phyloP scores from a whole-genome alignment of 1,140 invertebrate species.

The Diachasma alloeum region DNA sequence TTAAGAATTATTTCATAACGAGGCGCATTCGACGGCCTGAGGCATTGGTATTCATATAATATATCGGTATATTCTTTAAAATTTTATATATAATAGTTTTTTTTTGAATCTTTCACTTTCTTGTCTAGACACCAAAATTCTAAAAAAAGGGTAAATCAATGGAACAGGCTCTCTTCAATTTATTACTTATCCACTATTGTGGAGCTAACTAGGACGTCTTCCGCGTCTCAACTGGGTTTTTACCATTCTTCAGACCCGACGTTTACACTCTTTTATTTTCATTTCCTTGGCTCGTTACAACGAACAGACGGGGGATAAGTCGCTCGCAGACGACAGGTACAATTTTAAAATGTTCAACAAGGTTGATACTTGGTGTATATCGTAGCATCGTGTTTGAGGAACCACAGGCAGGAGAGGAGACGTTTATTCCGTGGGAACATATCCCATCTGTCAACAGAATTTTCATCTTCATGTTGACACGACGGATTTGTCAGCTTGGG shows the following conservation, averaged over 20 bases:
- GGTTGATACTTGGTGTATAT: neutral
- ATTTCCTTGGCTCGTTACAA: neutral
- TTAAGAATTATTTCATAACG: neutral
- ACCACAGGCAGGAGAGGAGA: neutral
- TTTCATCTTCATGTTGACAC: neutral
- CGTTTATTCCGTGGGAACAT: neutral
- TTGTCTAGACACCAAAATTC: slow-evolving; percentile 8
- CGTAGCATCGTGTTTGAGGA: neutral
- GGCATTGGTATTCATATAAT: slow-evolving; percentile 12
- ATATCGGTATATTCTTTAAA: slow-evolving; percentile 7
- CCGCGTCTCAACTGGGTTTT: neutral
- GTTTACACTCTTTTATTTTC: slow-evolving; percentile 1
- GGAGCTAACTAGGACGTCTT: neutral
- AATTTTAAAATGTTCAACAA: slow-evolving; percentile 15
- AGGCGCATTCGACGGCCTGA: slow-evolving; percentile 5
- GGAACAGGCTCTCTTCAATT: neutral
- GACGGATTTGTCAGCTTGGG: neutral
- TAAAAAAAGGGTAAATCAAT: neutral
- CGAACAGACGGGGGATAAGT: neutral
- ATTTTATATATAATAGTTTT: slow-evolving; percentile 16
- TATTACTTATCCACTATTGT: neutral
- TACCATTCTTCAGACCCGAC: neutral
- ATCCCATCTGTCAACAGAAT: neutral
- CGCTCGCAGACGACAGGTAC: slow-evolving; percentile 13
- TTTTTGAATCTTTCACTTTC: slow-evolving; percentile 2